Percentiles rank a stretch among this genome's conserved stretches.
phyloP scores from a whole-genome alignment of 2,797 vertebrate species.

The Myotis planiceps region DNA sequence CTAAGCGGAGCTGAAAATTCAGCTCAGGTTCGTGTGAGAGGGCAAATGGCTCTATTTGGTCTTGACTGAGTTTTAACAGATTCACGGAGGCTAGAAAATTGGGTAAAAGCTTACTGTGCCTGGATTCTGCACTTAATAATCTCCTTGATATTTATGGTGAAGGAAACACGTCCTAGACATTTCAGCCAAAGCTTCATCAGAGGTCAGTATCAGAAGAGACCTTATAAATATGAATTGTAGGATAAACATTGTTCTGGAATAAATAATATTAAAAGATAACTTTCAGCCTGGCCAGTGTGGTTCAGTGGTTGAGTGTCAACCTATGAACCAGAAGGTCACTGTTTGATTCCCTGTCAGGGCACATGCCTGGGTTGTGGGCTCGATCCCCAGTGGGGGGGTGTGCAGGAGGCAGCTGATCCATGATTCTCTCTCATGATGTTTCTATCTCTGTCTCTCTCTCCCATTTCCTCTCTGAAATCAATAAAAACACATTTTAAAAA shows the following conservation, averaged over 20 bases:
- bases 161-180: conserved; percentile 39
- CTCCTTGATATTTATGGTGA: conserved; percentile 71
- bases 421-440: no score
- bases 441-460: no score
- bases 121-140: conserved; percentile 78
- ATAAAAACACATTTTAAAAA: no score
- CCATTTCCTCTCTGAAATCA: no score
- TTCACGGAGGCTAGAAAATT: conserved; percentile 80
- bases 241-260: neutral
- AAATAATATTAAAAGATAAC: neutral
- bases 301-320: no score
- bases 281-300: no score
- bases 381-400: no score
- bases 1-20: conserved; percentile 80
- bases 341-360: no score
- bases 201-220: neutral
- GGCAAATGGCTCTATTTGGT: conserved; percentile 79
- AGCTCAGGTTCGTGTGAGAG: conserved; percentile 79
- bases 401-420: no score
- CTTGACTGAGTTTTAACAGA: conserved; percentile 76
- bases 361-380: no score
- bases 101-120: conserved; percentile 71
- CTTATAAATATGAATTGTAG: neutral
- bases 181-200: neutral
- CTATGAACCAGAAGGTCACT: no score